A percentile compares a stretch with the other conserved stretches of the same genome.
Conservation (phyloP, 1,140 invertebrate genomes). For the Megalopta genalis region DNA sequence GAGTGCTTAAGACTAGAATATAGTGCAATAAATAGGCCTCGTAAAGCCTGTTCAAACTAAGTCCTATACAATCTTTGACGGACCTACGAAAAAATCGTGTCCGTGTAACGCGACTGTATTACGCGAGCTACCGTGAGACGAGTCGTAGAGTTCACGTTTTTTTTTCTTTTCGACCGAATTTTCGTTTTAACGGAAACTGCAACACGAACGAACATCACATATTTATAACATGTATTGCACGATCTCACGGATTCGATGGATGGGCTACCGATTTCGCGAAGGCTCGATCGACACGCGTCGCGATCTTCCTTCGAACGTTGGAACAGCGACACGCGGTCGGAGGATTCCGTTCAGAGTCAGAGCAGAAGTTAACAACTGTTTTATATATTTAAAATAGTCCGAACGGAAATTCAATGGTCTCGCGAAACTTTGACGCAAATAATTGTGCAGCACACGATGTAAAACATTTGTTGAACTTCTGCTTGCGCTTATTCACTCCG, state of each 20-base stretch:
- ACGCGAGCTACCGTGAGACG: constrained; percentile 9
- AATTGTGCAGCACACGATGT: not conserved
- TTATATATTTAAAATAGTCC: too few species aligned
- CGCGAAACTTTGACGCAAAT: too few species aligned
- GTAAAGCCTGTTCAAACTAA: constrained; percentile 57
- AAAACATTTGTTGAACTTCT: not conserved
- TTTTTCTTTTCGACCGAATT: not conserved
- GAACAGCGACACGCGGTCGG: too few species aligned
- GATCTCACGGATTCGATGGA: constrained; percentile 6
- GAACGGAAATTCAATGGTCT: too few species aligned
- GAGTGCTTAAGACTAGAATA: constrained; percentile 68
- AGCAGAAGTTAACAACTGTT: too few species aligned
- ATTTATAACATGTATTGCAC: too few species aligned
- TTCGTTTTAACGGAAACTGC: too few species aligned
- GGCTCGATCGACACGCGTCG: constrained; percentile 11
- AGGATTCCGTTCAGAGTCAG: too few species aligned
- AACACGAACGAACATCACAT: constrained; percentile 23
- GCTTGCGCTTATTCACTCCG: not conserved
- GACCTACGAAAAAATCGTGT: constrained; percentile 48
- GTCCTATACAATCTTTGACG: constrained; percentile 49
- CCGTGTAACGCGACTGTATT: constrained; percentile 27
- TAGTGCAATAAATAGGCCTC: constrained; percentile 65
- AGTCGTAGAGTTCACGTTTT: not conserved
- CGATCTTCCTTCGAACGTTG: too few species aligned
- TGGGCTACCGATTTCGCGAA: constrained; percentile 60